Conservation (phyloP, 2,113 vertebrate genomes). For the Notarius lentiginosus region DNA sequence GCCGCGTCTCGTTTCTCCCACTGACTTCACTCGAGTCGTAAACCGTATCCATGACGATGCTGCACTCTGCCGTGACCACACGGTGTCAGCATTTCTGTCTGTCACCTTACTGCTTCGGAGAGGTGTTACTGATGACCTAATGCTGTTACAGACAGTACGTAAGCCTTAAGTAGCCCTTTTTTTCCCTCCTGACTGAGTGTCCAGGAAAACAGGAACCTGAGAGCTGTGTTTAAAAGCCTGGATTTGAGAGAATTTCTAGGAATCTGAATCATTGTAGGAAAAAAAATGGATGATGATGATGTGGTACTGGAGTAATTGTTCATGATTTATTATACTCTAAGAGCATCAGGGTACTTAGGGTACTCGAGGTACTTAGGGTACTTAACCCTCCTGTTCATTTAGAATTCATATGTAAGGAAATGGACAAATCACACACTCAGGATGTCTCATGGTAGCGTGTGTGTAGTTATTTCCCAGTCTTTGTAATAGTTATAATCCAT, state of each 20-base stretch:
- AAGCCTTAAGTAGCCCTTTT: neutral
- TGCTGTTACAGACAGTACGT: slow-evolving; percentile 19
- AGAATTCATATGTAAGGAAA: neutral
- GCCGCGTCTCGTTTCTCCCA: neutral
- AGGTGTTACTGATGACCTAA: slow-evolving; percentile 29
- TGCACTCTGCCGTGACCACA: slow-evolving; percentile 16
- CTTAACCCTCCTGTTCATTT: neutral
- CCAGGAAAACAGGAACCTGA: neutral
- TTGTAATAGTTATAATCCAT: neutral
- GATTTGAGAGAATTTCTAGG: neutral
- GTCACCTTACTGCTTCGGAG: neutral
- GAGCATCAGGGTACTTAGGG: neutral
- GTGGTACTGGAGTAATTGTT: neutral
- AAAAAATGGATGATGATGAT: neutral
- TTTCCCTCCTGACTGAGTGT: neutral
- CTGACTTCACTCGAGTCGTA: neutral
- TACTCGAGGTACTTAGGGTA: neutral
- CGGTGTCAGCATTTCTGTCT: slow-evolving; percentile 39
- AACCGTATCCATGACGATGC: too few species aligned
- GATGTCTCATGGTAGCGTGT: neutral
- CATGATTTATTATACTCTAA: neutral
- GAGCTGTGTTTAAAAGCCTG: neutral
- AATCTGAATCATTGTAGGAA: neutral
- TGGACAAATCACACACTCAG: neutral
- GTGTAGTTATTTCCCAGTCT: neutral